Percentiles rank a stretch among this genome's conserved stretches.
These are phyloP conservation scores for Melanotus villosus DNA, from an alignment of 2,888 invertebrate species.

Conservation along the genomic window DNA sequence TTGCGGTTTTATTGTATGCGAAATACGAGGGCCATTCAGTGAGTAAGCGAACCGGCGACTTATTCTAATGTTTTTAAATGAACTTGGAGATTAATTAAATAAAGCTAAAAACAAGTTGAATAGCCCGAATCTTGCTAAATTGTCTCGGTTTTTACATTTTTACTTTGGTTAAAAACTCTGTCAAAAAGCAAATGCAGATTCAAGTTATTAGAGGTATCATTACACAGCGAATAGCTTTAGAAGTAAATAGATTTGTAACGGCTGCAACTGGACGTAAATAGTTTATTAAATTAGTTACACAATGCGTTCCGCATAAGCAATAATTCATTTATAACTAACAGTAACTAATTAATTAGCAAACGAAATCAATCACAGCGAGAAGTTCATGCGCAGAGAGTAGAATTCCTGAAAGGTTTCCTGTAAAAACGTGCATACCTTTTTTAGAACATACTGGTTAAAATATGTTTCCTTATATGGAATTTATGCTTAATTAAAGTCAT, in stretches of 20 bases:
- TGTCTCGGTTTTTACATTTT: no score
- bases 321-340: conserved; percentile 26
- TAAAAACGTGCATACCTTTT: conserved; percentile 16
- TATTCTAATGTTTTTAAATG: no score
- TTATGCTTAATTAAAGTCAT: conserved; percentile 23
- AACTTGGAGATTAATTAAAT: no score
- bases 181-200: no score
- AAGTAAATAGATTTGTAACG: neutral
- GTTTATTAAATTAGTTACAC: conserved; percentile 18
- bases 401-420: neutral
- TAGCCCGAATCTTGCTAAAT: no score
- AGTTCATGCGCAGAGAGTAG: neutral
- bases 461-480: conserved; percentile 19
- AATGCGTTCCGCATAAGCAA: neutral
- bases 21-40: no score
- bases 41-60: no score
- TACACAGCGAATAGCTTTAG: no score
- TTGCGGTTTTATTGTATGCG: no score
- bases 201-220: no score
- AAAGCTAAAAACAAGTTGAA: no score
- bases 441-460: conserved; percentile 10
- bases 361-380: conserved; percentile 26
- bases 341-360: conserved; percentile 18
- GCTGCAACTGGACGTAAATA: neutral
- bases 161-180: no score